Base-by-base conservation (phyloP, 2,113 vertebrate genomes). In the Tauraco erythrolophus region DNA sequence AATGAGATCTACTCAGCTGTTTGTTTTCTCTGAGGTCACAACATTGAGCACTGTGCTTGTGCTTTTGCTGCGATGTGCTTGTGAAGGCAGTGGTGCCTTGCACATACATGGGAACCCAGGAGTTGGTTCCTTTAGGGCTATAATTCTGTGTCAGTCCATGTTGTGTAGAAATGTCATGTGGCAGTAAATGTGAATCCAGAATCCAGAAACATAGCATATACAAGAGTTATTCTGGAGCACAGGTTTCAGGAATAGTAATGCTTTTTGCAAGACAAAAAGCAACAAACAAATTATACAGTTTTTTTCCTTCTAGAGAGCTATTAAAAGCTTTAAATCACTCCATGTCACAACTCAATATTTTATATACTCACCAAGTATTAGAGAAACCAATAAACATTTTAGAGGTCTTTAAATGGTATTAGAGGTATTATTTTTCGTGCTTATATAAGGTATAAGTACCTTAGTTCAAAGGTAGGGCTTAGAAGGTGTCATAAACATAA, bases 331-430 rank as follows among this genome's bases (percentile, higher is more conserved):
- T 92, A 91, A 94, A 93, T 92, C 84, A 69, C 31, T 94, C 69
- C 0, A 11, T 86, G 87, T 94, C 69, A 72, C 70, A 61, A 61
- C 0, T 89, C 56, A 89, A 65, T 95, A 82, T 95, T 97, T 96
- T 95, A 94, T 95, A 94, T 95, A 78, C 92, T 91, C 74, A 33
- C 35, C 19, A 94, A 77, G 89, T 89, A 95, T 87, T 96, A 92
- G 86, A 53, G 70, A 94, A 96, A 93, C 94, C 93, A 96, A 97
- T 95, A 95, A 96, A 95, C 41, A 88, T 95, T 97, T 97, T 96
- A 97, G 89, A 96, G 90, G 91, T 94, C 86, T 95, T 94, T 96
- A 96, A 89, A 71, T 88, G 79, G 95, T 79, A 94, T 96, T 96
- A 96, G 74, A 94, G 89, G 89, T 87, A 94, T 94, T 95, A 89